Base-by-base conservation (phyloP, 1,140 invertebrate genomes). In the Mercenaria mercenaria region DNA sequence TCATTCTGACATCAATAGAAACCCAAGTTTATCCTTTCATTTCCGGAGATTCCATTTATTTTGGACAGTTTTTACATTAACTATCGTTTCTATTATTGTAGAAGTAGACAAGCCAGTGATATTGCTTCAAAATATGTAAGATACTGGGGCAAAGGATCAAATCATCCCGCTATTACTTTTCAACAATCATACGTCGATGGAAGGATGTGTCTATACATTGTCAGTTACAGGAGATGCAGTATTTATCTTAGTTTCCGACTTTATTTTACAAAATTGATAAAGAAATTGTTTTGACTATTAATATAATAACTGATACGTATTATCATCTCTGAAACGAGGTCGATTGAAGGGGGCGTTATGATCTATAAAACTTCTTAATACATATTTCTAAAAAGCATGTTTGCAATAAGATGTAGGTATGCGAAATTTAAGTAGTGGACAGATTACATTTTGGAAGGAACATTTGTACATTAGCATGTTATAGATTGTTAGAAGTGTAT, bases 1-100 rank as follows among this genome's bases (percentile, higher is more conserved):
- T 18, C 11, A 1, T 41, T 50, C 43, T 52, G 74, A 77, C 74
- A 77, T 50, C 50, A 77, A 50, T 77, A 77, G 52, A 77, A 26
- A 29, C 74, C 43, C 26, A n/a, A 77, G 74, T 77, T 20, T 77
- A 77, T 77, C 74, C n/a, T n/a, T n/a, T n/a, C n/a, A 43, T 52
- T 77, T 77, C 20, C 74, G 15, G n/a, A 50, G 52, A 77, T 47
- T 77, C 10, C n/a, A 47, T 77, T 29, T 41, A 77, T 50, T n/a
- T 32, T 77, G 41, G 43, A 77, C 39, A 77, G 74, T 23, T 50
- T 77, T 77, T 52, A 67, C 61, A 67, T 67, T 67, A 77, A 47
- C 74, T 77, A 8, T 50, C 26, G 41, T 50, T 77, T 47, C 43
- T 13, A 43, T 32, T n/a, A 67, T 67, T 67, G 61, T 11, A 37